These are phyloP conservation scores for Pterostichus niger DNA, from an alignment of 2,888 invertebrate species.

Conservation along the genomic window DNA sequence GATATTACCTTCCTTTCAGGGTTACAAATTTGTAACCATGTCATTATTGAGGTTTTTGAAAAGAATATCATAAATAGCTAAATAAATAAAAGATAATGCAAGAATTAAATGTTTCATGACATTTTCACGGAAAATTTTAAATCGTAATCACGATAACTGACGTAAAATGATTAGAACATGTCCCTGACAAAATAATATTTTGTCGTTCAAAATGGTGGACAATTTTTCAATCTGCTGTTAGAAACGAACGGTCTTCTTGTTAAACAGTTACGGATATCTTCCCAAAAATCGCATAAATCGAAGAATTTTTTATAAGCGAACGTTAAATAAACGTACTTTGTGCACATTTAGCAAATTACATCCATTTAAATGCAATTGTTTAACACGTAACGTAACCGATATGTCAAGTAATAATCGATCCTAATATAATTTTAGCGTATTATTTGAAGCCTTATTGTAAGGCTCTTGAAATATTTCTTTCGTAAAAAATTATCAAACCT, in stretches of 20 bases:
- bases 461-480: conserved; percentile 73
- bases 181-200: conserved; percentile 44
- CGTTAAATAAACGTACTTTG: conserved; percentile 41
- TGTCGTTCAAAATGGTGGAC: conserved; percentile 49
- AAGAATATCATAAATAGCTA: conserved; percentile 4
- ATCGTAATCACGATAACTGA: neutral
- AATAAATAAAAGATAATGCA: conserved; percentile 9
- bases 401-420: conserved; percentile 69
- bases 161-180: neutral
- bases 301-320: conserved; percentile 19
- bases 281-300: conserved; percentile 15
- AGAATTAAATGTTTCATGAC: conserved; percentile 22
- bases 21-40: neutral
- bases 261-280: conserved; percentile 36
- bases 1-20: conserved; percentile 23
- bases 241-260: conserved; percentile 8
- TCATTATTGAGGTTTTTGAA: neutral
- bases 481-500: conserved; percentile 78
- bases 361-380: conserved; percentile 43
- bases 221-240: neutral
- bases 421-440: conserved; percentile 74
- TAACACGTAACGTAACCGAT: conserved; percentile 54
- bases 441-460: conserved; percentile 69
- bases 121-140: conserved; percentile 47
- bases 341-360: conserved; percentile 59